Percentiles rank a stretch among this genome's conserved stretches.
Evolutionary conservation across 2,888 invertebrate species (phyloP).

Genomic region (Anaspis maculata): DNA sequence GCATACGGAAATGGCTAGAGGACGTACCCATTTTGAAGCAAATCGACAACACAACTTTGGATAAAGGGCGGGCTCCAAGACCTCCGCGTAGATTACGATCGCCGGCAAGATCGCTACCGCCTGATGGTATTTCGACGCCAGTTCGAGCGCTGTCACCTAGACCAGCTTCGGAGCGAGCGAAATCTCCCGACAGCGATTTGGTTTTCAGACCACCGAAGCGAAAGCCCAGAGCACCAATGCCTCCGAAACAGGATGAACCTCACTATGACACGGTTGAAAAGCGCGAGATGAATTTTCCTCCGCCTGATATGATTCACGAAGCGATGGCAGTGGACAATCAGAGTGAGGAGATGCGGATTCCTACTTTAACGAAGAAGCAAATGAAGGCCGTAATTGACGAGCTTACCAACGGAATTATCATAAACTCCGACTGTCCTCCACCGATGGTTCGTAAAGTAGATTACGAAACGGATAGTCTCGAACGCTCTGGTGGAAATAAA

Average conservation of each 20-base stretch:
- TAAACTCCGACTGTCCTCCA: slow-evolving; percentile 10
- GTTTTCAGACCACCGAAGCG: slow-evolving; percentile 3
- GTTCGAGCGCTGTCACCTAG: slow-evolving; percentile 26
- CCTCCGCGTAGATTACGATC: slow-evolving; percentile 27
- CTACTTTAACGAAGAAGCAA: slow-evolving; percentile 49
- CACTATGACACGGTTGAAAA: slow-evolving; percentile 20
- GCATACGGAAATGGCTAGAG: slow-evolving; percentile 69
- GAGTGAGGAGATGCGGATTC: slow-evolving; percentile 35
- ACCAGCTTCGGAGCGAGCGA: slow-evolving; percentile 22
- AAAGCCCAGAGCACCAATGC: slow-evolving; percentile 33
- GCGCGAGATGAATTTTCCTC: slow-evolving; percentile 26
- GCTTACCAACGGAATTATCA: slow-evolving; percentile 29
- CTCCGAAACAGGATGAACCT: slow-evolving; percentile 37
- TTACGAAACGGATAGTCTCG: slow-evolving; percentile 68
- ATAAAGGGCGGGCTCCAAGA: slow-evolving; percentile 1
- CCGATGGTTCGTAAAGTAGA: slow-evolving; percentile 34
- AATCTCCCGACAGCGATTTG: slow-evolving; percentile 11
- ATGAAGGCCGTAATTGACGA: slow-evolving; percentile 57
- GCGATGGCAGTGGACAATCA: slow-evolving; percentile 49
- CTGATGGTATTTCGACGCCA: slow-evolving; percentile 22
- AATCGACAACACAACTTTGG: slow-evolving; percentile 1
- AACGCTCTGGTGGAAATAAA: slow-evolving; percentile 49
- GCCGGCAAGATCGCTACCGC: slow-evolving; percentile 33
- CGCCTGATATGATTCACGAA: slow-evolving; percentile 59
- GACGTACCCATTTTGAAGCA: slow-evolving; percentile 50